These are phyloP conservation scores for Arbacia lixula DNA, from an alignment of 53 echinoderm and acorn worm species.

Conservation along the genomic window DNA sequence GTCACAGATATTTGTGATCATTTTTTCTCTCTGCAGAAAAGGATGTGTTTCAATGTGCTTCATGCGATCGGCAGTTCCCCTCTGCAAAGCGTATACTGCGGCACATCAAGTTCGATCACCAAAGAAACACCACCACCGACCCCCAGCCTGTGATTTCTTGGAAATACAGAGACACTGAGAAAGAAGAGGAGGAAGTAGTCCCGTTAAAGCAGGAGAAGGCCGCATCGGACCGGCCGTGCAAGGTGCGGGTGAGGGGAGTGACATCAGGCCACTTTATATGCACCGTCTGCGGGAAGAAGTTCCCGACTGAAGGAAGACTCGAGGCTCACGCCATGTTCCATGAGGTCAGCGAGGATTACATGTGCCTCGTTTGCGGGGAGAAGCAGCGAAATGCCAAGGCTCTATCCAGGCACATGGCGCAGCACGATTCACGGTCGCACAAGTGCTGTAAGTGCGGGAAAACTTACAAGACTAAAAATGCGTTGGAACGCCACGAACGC, in stretches of 20 bases:
- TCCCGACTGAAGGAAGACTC: slow-evolving; percentile 19
- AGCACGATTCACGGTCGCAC: background rate
- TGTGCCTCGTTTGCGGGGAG: slow-evolving; percentile 25
- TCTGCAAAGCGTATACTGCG: slow-evolving; percentile 28
- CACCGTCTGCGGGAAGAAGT: slow-evolving; percentile 29
- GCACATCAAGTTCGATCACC: slow-evolving; percentile 41
- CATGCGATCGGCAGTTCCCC: slow-evolving; percentile 2
- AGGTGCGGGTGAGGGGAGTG: background rate
- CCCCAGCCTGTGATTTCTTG: slow-evolving; percentile 8
- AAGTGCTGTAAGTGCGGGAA: slow-evolving; percentile 14
- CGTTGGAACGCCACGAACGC: slow-evolving; percentile 15
- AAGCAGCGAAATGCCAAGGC: slow-evolving; percentile 3
- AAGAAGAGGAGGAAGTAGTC: no score
- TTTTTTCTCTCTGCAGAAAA: no score
- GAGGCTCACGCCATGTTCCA: slow-evolving; percentile 33
- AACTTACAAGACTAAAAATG: background rate
- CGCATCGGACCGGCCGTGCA: background rate
- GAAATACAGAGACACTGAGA: no score
- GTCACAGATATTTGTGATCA: no score
- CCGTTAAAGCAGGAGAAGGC: background rate
- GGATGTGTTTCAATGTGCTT: no score
- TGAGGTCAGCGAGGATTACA: slow-evolving; percentile 16
- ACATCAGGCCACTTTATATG: slow-evolving; percentile 26
- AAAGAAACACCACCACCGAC: background rate
- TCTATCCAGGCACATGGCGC: slow-evolving; percentile 11